Percentiles rank a stretch among this genome's conserved stretches.
Evolutionary conservation across 1,140 invertebrate species (phyloP).

Genomic region (Harpegnathos saltator): DNA sequence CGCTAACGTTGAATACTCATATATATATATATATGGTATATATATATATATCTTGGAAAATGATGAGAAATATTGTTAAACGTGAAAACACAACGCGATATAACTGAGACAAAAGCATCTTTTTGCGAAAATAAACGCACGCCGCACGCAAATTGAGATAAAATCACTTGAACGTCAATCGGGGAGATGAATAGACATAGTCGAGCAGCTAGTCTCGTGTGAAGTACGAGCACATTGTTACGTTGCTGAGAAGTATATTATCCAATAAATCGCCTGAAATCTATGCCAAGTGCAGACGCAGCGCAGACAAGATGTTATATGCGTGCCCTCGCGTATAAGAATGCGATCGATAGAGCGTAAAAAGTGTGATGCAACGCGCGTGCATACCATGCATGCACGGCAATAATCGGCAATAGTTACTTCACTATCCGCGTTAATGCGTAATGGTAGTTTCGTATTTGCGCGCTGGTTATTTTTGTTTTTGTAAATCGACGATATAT

Average conservation of each 20-base stretch:
- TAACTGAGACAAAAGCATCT: too few relatives aligned
- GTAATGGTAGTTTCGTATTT: background rate
- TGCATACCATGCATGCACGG: background rate
- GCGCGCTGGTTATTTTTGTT: background rate
- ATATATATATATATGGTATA: too few relatives aligned
- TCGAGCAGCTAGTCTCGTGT: conserved; percentile 1
- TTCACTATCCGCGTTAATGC: conserved; percentile 13
- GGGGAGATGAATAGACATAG: background rate
- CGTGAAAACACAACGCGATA: too few relatives aligned
- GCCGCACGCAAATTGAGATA: too few relatives aligned
- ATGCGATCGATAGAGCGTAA: conserved; percentile 50
- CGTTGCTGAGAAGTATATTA: conserved; percentile 45
- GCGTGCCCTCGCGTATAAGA: conserved; percentile 24
- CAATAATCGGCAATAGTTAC: background rate
- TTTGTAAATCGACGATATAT: background rate
- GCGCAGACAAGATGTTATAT: conserved; percentile 24
- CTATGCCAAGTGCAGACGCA: conserved; percentile 54
- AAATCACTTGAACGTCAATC: background rate
- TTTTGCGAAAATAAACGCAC: too few relatives aligned
- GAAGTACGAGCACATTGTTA: conserved; percentile 24
- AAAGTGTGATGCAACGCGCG: conserved; percentile 36
- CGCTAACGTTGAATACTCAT: background rate
- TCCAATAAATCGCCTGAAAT: conserved; percentile 33
- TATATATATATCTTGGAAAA: too few relatives aligned
- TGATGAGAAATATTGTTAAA: too few relatives aligned